These are phyloP conservation scores for Caenorhabditis elegans DNA, from an alignment of 1,140 invertebrate species.

Conservation along the genomic window DNA sequence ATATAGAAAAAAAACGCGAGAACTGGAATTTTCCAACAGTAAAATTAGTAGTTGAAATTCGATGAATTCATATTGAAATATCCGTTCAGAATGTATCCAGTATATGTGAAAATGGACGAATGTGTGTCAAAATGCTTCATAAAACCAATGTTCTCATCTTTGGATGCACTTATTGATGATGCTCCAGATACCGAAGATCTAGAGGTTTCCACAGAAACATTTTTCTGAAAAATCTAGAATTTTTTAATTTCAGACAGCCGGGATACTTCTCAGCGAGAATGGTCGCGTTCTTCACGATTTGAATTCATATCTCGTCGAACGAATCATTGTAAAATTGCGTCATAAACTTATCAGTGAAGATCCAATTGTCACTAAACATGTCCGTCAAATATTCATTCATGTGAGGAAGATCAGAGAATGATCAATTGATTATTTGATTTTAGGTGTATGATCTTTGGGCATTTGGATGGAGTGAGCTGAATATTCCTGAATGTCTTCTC, in stretches of 20 bases:
- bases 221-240: neutral
- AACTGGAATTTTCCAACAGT: too few relatives aligned
- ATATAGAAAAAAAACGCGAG: too few relatives aligned
- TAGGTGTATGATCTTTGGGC: constrained; percentile 40
- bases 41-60: too few relatives aligned
- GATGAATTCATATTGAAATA: too few relatives aligned
- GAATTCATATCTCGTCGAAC: constrained; percentile 39
- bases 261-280: constrained; percentile 36
- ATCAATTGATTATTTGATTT: neutral
- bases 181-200: constrained; percentile 39
- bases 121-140: constrained; percentile 46
- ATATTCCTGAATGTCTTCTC: constrained; percentile 32
- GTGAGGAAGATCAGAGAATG: neutral
- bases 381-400: constrained; percentile 39
- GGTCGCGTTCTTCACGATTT: constrained; percentile 31
- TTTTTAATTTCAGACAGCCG: constrained; percentile 30
- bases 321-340: constrained; percentile 43
- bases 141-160: constrained; percentile 42
- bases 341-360: constrained; percentile 33
- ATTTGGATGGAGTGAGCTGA: constrained; percentile 36
- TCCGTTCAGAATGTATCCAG: constrained; percentile 46
- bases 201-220: too few relatives aligned
- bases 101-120: constrained; percentile 42
- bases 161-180: constrained; percentile 40
- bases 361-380: neutral